phyloP scores from a whole-genome alignment of 2,797 vertebrate species.

The Loris lydekkerianus region DNA sequence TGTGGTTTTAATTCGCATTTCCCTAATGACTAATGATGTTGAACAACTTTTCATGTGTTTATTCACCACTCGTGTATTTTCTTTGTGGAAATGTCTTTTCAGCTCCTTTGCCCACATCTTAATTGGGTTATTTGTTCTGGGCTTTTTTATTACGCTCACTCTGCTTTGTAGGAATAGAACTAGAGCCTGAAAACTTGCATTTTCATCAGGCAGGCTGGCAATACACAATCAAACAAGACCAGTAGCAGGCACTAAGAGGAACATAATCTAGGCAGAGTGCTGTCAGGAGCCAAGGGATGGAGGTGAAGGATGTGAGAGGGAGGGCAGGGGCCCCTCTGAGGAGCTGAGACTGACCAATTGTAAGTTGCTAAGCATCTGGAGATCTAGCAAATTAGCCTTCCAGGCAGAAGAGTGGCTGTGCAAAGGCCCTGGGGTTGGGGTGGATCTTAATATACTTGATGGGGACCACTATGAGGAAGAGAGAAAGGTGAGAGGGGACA shows the following conservation, averaged over 20 bases:
- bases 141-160: background rate
- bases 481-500: background rate
- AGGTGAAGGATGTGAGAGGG: background rate
- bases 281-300: background rate
- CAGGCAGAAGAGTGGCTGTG: background rate
- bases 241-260: background rate
- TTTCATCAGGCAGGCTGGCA: background rate
- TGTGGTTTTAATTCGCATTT: background rate
- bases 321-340: background rate
- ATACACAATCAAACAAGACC: background rate
- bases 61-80: background rate
- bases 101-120: background rate
- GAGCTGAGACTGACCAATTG: background rate
- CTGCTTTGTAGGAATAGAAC: background rate
- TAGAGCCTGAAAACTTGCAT: background rate
- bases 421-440: background rate
- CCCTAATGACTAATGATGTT: background rate
- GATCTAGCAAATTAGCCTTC: background rate
- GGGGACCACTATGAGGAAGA: background rate
- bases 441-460: background rate
- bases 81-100: background rate
- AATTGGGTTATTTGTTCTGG: background rate
- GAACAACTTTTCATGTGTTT: background rate
- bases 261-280: background rate
- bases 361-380: background rate